A percentile compares a stretch with the other conserved stretches of the same genome.
phyloP scores from a whole-genome alignment of 1,140 invertebrate species.

The Drosophila pachea region DNA sequence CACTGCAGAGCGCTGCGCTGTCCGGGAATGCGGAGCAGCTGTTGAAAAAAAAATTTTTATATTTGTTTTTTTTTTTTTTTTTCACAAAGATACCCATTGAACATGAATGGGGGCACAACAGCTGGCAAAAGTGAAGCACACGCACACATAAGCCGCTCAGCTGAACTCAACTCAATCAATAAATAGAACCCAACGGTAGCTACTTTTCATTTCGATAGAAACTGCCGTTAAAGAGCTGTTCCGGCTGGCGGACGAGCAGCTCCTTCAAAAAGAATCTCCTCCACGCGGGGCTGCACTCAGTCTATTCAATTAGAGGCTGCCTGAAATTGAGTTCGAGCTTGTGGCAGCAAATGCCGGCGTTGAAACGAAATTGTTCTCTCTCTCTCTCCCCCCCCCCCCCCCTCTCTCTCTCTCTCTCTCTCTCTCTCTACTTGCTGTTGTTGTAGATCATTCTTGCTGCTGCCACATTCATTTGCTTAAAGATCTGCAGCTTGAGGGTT shows the following conservation, averaged over 20 bases:
- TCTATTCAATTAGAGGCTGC: constrained; percentile 34
- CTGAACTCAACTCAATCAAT: constrained; percentile 40
- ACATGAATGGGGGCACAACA: constrained; percentile 32
- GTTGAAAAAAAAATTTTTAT: constrained; percentile 5
- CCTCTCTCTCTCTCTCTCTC: constrained; percentile 2
- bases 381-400: not conserved
- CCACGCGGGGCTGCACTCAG: constrained; percentile 6
- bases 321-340: constrained; percentile 17
- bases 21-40: constrained; percentile 14
- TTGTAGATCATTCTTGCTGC: not conserved
- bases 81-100: constrained; percentile 50
- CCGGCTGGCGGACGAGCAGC: not conserved
- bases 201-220: constrained; percentile 15
- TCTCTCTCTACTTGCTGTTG: constrained; percentile 6
- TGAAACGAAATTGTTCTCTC: constrained; percentile 29
- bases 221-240: not conserved
- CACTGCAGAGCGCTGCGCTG: constrained; percentile 1
- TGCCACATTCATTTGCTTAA: constrained; percentile 28
- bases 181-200: constrained; percentile 25
- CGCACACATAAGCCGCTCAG: constrained; percentile 53
- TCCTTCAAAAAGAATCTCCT: constrained; percentile 8
- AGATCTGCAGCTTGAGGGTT: constrained; percentile 26
- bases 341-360: constrained; percentile 36
- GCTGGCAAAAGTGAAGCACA: constrained; percentile 27
- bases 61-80: constrained; percentile 10